These are phyloP conservation scores for Melanotaenia trifasciata DNA, from an alignment of 2,797 vertebrate species.

Conservation along the genomic window DNA sequence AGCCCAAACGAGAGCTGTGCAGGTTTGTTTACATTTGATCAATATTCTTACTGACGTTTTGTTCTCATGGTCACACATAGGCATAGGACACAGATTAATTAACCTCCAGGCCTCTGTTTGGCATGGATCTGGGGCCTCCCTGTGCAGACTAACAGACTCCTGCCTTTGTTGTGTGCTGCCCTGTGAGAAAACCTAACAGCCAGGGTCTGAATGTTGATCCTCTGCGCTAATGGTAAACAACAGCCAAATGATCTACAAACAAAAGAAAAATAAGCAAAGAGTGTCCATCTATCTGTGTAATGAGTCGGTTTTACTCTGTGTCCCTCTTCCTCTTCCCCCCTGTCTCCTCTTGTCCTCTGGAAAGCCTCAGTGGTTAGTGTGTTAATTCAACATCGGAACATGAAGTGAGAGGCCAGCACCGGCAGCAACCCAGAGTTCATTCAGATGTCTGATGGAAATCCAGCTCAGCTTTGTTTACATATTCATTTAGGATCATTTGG, in stretches of 20 bases:
- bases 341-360: conserved; percentile 36
- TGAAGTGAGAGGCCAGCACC: conserved; percentile 49
- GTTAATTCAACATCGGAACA: conserved; percentile 59
- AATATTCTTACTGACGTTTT: conserved; percentile 12
- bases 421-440: conserved; percentile 55
- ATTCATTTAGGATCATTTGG: conserved; percentile 57
- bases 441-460: conserved; percentile 67
- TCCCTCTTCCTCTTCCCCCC: conserved; percentile 19
- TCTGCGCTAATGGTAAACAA: conserved; percentile 76
- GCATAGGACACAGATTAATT: conserved; percentile 48
- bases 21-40: not conserved
- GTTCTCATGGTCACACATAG: conserved; percentile 38
- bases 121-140: conserved; percentile 48
- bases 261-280: conserved; percentile 61
- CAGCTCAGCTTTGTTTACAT: conserved; percentile 61
- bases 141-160: conserved; percentile 74
- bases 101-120: conserved; percentile 64
- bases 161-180: conserved; percentile 66
- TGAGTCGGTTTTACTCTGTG: conserved; percentile 44
- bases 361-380: conserved; percentile 51
- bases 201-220: conserved; percentile 78
- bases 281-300: conserved; percentile 51
- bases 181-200: conserved; percentile 61
- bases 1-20: not conserved
- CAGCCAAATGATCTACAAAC: conserved; percentile 66